Base-by-base conservation (phyloP, 1,140 invertebrate genomes). In the Druon quercuslanigerum region DNA sequence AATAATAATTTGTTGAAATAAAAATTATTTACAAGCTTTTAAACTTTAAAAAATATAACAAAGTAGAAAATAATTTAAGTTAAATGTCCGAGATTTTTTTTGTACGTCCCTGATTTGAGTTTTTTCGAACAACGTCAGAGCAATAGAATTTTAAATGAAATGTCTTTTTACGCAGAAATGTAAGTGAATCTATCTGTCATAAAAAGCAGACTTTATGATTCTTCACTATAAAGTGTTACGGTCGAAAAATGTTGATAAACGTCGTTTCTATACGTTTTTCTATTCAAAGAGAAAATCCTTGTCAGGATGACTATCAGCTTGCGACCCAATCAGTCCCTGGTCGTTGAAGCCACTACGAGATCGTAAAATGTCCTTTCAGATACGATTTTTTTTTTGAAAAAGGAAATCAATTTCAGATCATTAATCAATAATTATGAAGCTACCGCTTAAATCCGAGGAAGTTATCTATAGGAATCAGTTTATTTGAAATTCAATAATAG, bases 61-160 rank as follows among this genome's bases (percentile, higher is more conserved):
- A 46, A 46, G 40, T 46, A 9, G 7, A 9, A 46, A 11, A 11
- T 1, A 46, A 11, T 11, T 46, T 9, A 11, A 1, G 40, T 0
- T 46, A 46, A 46, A 46, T 11, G 40, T 0, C 4, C 9, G 40
- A 46, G 40, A 46, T 60, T 33, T 5, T 6, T 66, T 2, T 46
- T 66, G 46, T 13, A 40, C 33, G 5, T 8, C 16, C 25, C 54
- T 19, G 19, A 19, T 66, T 40, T 8, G n/a, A n/a, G 60, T 66
- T 40, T 25, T 66, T 46, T 40, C 33, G 14, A 25, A 40, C 57
- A 40, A 40, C 20, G 40, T 66, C 40, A 66, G 57, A 16, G 25
- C 33, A 66, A 66, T 66, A 66, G 33, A 66, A 66, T 66, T 66
- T 66, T 40, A 66, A 66, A 66, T 66, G 12, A 14, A 66, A 66